Percentiles rank a stretch among this genome's conserved stretches.
Conservation (phyloP, 1,140 invertebrate species). For the Rhopalosiphum padi region DNA sequence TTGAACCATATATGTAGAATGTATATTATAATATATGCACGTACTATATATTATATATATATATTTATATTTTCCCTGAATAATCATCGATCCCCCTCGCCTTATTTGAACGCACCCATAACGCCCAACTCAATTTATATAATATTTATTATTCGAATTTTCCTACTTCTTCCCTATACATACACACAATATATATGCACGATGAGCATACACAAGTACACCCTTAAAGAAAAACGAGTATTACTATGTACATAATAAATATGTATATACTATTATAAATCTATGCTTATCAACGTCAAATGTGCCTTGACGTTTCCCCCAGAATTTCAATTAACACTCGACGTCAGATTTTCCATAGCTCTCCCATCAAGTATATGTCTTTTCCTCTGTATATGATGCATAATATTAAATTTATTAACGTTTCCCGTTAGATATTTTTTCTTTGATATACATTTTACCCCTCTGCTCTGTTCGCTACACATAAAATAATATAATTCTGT, state of each 20-base stretch:
- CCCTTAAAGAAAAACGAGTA: neutral
- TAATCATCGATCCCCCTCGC: constrained; percentile 21
- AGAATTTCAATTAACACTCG: constrained; percentile 28
- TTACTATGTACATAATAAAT: neutral
- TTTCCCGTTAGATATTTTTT: neutral
- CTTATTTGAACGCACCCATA: neutral
- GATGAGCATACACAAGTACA: neutral
- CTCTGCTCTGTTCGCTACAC: neutral
- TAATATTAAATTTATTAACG: neutral
- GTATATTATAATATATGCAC: neutral
- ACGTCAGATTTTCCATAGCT: neutral
- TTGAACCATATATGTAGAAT: neutral
- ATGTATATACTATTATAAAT: neutral
- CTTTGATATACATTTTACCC: neutral
- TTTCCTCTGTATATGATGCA: neutral
- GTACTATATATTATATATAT: neutral
- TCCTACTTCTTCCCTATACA: neutral
- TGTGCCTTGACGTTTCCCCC: neutral
- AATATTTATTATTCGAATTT: constrained; percentile 15
- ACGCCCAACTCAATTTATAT: neutral
- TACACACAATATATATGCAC: neutral
- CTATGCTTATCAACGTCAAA: neutral
- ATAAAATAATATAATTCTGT: neutral
- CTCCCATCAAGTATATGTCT: neutral
- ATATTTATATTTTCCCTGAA: neutral